These are phyloP conservation scores for Tokudaia muenninki DNA, from an alignment of 2,797 vertebrate species.

Conservation along the genomic window DNA sequence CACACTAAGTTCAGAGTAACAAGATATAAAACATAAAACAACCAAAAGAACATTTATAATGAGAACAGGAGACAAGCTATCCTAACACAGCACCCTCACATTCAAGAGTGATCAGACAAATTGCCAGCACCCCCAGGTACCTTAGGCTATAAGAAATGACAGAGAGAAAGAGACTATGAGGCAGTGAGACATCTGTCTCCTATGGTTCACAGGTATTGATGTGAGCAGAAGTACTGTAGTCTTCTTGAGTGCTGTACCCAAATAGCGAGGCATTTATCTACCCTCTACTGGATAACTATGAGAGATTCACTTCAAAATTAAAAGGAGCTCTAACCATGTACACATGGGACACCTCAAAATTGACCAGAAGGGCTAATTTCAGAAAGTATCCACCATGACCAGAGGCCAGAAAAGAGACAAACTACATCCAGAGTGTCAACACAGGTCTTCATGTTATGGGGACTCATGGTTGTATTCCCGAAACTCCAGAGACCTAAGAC, in stretches of 20 bases:
- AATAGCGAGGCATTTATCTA: not conserved
- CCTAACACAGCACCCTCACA: not conserved
- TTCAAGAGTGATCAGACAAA: too few relatives aligned
- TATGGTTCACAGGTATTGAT: not conserved
- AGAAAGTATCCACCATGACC: not conserved
- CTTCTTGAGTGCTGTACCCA: not conserved
- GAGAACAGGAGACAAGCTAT: not conserved
- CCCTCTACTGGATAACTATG: not conserved
- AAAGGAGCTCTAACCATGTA: not conserved
- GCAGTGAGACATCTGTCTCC: fast-evolving
- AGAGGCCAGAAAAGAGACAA: not conserved
- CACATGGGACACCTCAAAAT: not conserved
- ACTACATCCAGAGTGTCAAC: not conserved
- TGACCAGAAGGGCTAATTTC: not conserved
- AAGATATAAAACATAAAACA: not conserved
- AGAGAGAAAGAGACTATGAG: not conserved
- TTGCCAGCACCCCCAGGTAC: too few relatives aligned
- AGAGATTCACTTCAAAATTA: not conserved
- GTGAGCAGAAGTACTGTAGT: fast-evolving
- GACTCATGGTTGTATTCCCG: not conserved
- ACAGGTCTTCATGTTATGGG: not conserved
- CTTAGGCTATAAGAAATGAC: not conserved
- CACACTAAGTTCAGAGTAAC: not conserved
- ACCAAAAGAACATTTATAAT: not conserved
- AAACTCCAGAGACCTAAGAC: not conserved